These are phyloP conservation scores for Leucopternis melanops DNA, from an alignment of 2,113 vertebrate genomes.

Conservation along the genomic window DNA sequence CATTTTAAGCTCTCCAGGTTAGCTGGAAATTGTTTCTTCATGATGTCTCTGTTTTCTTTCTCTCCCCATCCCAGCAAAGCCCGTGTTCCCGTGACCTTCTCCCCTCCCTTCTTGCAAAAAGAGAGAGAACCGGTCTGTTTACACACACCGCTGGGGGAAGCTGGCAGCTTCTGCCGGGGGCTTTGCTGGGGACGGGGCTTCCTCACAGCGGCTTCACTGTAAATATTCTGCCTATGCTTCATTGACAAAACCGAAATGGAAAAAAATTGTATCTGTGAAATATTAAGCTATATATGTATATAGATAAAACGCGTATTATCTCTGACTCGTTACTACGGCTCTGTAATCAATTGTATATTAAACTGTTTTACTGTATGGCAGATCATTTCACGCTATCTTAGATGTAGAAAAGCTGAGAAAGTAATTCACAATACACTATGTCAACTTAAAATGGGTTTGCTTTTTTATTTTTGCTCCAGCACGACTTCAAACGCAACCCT, in stretches of 20 bases:
- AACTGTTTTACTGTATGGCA: slow-evolving; percentile 29
- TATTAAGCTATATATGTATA: slow-evolving; percentile 43
- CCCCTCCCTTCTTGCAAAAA: neutral
- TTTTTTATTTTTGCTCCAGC: slow-evolving; percentile 40
- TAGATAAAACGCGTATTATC: slow-evolving; percentile 21
- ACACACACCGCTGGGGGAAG: neutral
- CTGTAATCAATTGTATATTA: slow-evolving; percentile 55
- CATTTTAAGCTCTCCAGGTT: neutral
- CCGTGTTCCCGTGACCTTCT: neutral
- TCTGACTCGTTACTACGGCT: neutral
- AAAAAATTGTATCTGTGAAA: slow-evolving; percentile 39
- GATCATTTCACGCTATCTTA: slow-evolving; percentile 19
- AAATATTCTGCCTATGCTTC: slow-evolving; percentile 31
- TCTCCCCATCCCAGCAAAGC: neutral
- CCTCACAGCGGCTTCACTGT: slow-evolving; percentile 1
- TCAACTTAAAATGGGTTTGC: slow-evolving; percentile 37
- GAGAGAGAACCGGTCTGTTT: neutral
- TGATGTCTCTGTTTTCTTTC: neutral
- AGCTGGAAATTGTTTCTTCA: neutral
- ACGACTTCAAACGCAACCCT: neutral
- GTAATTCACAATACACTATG: slow-evolving; percentile 61
- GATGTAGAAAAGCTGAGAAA: slow-evolving; percentile 45
- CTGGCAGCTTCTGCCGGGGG: neutral
- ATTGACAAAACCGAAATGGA: neutral
- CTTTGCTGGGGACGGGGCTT: neutral